Evolutionary conservation across 2,113 vertebrate genomes (phyloP).

Genomic region (Ophiodon elongatus): DNA sequence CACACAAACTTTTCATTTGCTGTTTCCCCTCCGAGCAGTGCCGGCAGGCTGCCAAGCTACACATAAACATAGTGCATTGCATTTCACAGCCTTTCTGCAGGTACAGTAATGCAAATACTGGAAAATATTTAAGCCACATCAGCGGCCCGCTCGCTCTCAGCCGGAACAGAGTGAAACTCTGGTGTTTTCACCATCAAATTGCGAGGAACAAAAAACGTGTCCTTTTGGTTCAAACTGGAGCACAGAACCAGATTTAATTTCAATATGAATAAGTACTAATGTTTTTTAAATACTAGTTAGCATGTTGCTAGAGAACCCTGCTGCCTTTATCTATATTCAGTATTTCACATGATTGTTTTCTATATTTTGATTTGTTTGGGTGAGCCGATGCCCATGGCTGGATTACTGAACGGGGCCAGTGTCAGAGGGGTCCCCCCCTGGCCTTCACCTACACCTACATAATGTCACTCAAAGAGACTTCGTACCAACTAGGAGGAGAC

Average conservation of each 20-base stretch:
- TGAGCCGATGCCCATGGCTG: background rate
- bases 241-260: slow-evolving; percentile 16
- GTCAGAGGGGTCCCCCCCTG: no score
- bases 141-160: slow-evolving; percentile 31
- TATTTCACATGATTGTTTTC: background rate
- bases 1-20: slow-evolving; percentile 59
- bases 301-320: background rate
- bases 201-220: background rate
- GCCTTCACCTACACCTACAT: background rate
- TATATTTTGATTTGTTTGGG: background rate
- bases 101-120: slow-evolving; percentile 71
- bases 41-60: slow-evolving; percentile 73
- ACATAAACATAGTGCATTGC: slow-evolving; percentile 73
- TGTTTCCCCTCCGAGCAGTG: slow-evolving; percentile 52
- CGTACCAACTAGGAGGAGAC: background rate
- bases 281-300: slow-evolving; percentile 9
- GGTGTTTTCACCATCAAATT: slow-evolving; percentile 31
- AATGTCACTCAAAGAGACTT: background rate
- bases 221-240: background rate
- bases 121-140: slow-evolving; percentile 69
- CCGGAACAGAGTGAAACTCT: slow-evolving; percentile 18
- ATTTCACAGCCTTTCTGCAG: slow-evolving; percentile 71
- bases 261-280: slow-evolving; percentile 7
- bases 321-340: background rate
- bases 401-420: no score